A percentile compares a stretch with the other conserved stretches of the same genome.
Conservation (phyloP, 2,797 vertebrate species). For the Salmo trutta region DNA sequence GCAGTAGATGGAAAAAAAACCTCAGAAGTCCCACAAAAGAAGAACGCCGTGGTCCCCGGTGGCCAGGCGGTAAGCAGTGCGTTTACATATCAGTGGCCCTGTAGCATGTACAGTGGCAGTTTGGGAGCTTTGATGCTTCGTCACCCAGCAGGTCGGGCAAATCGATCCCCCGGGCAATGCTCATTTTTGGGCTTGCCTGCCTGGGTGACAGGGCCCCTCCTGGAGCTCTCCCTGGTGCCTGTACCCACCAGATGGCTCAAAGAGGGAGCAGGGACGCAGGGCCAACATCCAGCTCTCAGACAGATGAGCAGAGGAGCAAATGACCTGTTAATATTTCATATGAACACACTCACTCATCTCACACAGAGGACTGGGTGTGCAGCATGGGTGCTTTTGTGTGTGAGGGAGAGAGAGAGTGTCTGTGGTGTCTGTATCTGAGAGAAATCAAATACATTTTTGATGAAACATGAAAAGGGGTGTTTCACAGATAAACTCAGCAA, state of each 20-base stretch:
- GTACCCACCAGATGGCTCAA: slow-evolving; percentile 85
- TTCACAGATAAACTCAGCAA: slow-evolving; percentile 20
- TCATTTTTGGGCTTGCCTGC: slow-evolving; percentile 68
- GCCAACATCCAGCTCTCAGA: slow-evolving; percentile 77
- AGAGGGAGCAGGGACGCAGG: slow-evolving; percentile 75
- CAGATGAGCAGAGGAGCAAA: slow-evolving; percentile 76
- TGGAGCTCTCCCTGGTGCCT: slow-evolving; percentile 74
- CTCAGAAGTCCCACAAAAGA: slow-evolving; percentile 65
- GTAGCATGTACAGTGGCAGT: slow-evolving; percentile 68
- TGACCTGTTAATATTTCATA: slow-evolving; percentile 80
- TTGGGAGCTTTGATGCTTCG: slow-evolving; percentile 69
- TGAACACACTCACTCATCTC: slow-evolving; percentile 71
- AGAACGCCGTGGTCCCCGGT: slow-evolving; percentile 48
- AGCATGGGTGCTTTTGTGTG: slow-evolving; percentile 38
- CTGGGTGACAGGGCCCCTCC: slow-evolving; percentile 69
- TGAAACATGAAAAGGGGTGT: slow-evolving; percentile 63
- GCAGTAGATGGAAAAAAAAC: slow-evolving; percentile 47
- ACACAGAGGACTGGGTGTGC: slow-evolving; percentile 28
- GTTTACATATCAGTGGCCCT: slow-evolving; percentile 62
- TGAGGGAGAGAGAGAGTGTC: not conserved
- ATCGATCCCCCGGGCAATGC: slow-evolving; percentile 59
- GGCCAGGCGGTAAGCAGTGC: slow-evolving; percentile 53
- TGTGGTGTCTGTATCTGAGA: slow-evolving; percentile 28
- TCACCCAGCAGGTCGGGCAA: slow-evolving; percentile 72
- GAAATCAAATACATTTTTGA: slow-evolving; percentile 71